These are phyloP conservation scores for Frieseomelitta varia DNA, from an alignment of 1,140 invertebrate genomes.

Conservation along the genomic window DNA sequence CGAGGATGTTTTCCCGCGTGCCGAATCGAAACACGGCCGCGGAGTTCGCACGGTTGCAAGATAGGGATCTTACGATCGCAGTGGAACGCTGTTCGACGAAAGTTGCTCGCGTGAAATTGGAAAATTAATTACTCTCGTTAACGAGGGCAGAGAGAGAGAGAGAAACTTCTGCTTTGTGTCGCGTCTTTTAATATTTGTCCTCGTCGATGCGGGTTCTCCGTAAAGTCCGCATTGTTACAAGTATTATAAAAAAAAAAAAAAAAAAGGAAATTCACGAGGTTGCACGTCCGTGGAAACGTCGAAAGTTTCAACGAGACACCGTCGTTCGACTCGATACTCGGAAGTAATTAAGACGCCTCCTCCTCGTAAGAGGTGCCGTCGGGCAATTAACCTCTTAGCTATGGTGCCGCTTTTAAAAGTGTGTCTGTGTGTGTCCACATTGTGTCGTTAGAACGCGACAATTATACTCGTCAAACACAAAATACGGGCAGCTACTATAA, in stretches of 20 bases:
- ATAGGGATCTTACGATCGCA: neutral
- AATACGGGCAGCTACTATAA: too few relatives aligned
- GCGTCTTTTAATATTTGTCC: constrained; percentile 5
- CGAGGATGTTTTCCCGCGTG: neutral
- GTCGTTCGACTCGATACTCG: neutral
- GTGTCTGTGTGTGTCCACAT: too few relatives aligned
- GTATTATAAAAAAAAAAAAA: too few relatives aligned
- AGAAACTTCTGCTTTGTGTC: neutral
- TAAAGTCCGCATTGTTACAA: neutral
- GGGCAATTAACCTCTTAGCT: neutral
- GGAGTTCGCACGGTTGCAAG: too few relatives aligned
- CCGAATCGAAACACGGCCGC: too few relatives aligned
- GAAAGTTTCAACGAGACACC: neutral
- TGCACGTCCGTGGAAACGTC: neutral
- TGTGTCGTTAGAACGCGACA: too few relatives aligned
- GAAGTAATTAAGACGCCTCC: neutral
- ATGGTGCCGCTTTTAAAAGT: too few relatives aligned
- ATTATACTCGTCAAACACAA: too few relatives aligned
- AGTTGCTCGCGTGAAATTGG: neutral
- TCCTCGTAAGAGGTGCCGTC: neutral
- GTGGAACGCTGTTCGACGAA: neutral
- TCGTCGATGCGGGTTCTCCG: neutral
- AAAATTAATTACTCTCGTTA: neutral
- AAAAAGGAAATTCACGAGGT: too few relatives aligned
- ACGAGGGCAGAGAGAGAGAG: neutral